phyloP scores from a whole-genome alignment of 2,797 vertebrate genomes.

The Cirrhinus mrigala region DNA sequence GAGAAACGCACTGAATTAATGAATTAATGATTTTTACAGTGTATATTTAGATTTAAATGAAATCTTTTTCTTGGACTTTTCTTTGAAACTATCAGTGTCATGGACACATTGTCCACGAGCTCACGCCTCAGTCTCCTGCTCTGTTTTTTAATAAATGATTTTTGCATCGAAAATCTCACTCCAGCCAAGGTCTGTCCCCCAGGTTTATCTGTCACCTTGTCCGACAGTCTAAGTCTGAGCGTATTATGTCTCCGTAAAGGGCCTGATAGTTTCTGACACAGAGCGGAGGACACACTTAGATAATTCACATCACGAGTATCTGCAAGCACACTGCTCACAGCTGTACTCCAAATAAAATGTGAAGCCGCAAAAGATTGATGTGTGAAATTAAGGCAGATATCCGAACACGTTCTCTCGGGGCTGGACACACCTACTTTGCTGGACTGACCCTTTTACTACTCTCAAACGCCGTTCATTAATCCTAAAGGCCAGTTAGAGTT shows the following conservation, averaged over 20 bases:
- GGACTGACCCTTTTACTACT: conserved; percentile 33
- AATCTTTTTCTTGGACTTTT: too few species aligned
- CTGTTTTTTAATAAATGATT: background rate
- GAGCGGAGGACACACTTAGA: conserved; percentile 31
- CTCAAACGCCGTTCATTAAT: conserved; percentile 53
- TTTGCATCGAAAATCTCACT: conserved; percentile 26
- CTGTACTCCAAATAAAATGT: background rate
- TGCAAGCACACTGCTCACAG: background rate
- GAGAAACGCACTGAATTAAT: too few species aligned
- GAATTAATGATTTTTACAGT: background rate
- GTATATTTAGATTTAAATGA: background rate
- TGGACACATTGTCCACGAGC: background rate
- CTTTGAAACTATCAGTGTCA: background rate
- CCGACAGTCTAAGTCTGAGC: conserved; percentile 50
- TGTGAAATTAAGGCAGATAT: background rate
- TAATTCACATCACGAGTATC: conserved; percentile 41
- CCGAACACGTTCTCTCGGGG: background rate
- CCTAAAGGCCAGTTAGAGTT: conserved; percentile 41
- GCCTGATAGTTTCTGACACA: conserved; percentile 44
- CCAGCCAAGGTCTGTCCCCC: conserved; percentile 47
- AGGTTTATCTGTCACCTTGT: conserved; percentile 62
- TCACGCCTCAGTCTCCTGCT: background rate
- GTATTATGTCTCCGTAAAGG: conserved; percentile 65
- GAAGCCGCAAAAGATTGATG: background rate
- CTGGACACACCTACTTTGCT: background rate